Conservation (phyloP, 1,140 invertebrate species). For the Potamilus streckersoni region DNA sequence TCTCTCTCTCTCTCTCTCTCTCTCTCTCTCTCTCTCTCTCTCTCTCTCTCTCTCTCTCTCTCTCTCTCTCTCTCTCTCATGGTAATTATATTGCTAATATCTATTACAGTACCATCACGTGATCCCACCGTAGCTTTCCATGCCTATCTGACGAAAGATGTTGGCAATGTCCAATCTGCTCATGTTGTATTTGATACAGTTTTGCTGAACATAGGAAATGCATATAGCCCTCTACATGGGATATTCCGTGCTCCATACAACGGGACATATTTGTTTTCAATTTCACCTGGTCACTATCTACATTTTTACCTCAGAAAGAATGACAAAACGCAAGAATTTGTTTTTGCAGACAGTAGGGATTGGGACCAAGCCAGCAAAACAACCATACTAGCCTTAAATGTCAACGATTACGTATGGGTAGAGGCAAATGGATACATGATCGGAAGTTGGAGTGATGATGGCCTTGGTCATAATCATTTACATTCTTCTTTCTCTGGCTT, state of each 20-base stretch:
- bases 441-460: background rate
- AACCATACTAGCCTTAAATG: background rate
- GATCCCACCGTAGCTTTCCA: too few relatives aligned
- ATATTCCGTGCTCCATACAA: conserved; percentile 13
- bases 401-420: conserved; percentile 6
- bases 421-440: conserved; percentile 5
- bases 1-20: too few relatives aligned
- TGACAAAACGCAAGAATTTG: background rate
- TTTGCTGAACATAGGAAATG: conserved; percentile 11
- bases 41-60: too few relatives aligned
- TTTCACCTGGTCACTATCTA: background rate
- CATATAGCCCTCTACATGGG: background rate
- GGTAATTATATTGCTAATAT: too few relatives aligned
- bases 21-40: too few relatives aligned
- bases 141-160: too few relatives aligned
- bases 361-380: conserved; percentile 13
- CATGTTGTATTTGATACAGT: conserved; percentile 8
- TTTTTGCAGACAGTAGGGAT: conserved; percentile 6
- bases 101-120: too few relatives aligned
- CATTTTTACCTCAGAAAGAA: conserved; percentile 5
- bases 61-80: too few relatives aligned
- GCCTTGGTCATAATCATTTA: too few relatives aligned
- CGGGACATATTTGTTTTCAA: conserved; percentile 20
- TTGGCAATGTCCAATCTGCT: too few relatives aligned
- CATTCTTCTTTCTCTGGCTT: too few relatives aligned